Percentiles rank a stretch among this genome's conserved stretches.
Conservation (phyloP, 2,888 invertebrate genomes). For the Dusona sp. region DNA sequence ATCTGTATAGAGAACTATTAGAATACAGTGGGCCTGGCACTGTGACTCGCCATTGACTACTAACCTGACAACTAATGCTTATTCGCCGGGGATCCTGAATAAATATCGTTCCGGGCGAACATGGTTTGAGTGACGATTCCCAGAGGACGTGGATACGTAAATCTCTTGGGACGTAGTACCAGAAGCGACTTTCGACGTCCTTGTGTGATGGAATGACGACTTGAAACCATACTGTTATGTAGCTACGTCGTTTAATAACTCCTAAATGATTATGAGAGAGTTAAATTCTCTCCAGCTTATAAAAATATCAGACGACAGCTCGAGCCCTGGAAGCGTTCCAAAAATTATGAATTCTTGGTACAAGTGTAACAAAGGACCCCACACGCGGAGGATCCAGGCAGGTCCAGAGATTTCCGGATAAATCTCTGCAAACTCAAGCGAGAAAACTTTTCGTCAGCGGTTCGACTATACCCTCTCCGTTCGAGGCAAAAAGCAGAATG, state of each 20-base stretch:
- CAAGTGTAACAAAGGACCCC: constrained; percentile 27
- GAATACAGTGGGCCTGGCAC: neutral
- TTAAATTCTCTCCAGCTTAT: too few relatives aligned
- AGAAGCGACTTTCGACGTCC: neutral
- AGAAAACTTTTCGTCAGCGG: constrained; percentile 30
- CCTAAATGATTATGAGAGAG: neutral
- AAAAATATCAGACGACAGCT: neutral
- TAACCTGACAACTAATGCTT: constrained; percentile 71
- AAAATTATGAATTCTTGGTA: neutral
- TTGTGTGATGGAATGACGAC: neutral
- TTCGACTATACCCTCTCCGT: constrained; percentile 39
- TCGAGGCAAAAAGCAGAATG: constrained; percentile 35
- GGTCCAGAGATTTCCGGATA: constrained; percentile 2
- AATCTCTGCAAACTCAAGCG: constrained; percentile 44
- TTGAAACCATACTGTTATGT: neutral
- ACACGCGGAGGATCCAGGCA: neutral
- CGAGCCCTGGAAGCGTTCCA: neutral
- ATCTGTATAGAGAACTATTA: neutral
- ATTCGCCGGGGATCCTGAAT: constrained; percentile 72
- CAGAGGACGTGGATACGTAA: neutral
- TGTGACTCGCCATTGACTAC: neutral
- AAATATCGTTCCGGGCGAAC: constrained; percentile 69
- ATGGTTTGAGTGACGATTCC: neutral
- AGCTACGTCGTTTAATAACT: too few relatives aligned
- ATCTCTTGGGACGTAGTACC: neutral